phyloP scores from a whole-genome alignment of 92 coral and sea anemone species.

The Virgularia gustaviana region DNA sequence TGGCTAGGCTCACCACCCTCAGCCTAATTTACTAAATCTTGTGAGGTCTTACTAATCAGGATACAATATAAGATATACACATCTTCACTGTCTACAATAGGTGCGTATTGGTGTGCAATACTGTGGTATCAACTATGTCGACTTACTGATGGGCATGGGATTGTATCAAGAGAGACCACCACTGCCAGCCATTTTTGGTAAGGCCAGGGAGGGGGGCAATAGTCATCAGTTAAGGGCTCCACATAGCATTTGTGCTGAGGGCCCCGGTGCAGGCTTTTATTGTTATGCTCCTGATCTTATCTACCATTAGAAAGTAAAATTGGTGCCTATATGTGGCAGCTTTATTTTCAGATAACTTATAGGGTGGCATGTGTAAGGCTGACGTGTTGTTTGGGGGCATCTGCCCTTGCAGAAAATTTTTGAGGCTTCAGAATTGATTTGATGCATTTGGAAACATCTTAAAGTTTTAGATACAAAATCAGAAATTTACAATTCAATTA shows the following conservation, averaged over 20 bases:
- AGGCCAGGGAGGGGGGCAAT: not conserved
- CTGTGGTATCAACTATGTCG: constrained; percentile 91
- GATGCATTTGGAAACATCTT: not conserved
- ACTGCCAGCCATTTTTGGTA: constrained; percentile 81
- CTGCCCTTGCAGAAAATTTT: too few relatives aligned
- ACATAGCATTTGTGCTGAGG: not conserved
- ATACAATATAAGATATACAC: not conserved
- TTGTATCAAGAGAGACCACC: constrained; percentile 85
- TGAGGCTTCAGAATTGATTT: too few relatives aligned
- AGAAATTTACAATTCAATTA: too few relatives aligned
- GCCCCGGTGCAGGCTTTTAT: not conserved
- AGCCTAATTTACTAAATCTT: too few relatives aligned
- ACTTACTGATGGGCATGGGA: constrained; percentile 83
- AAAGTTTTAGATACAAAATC: too few relatives aligned
- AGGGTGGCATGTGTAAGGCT: too few relatives aligned
- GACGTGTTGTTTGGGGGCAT: too few relatives aligned
- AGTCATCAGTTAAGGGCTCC: not conserved
- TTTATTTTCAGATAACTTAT: too few relatives aligned
- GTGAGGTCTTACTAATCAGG: too few relatives aligned
- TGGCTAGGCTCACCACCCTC: too few relatives aligned
- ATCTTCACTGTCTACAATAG: constrained; percentile 21
- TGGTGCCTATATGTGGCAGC: not conserved
- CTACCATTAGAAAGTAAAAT: too few relatives aligned
- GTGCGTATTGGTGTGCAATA: constrained; percentile 83
- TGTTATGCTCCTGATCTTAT: not conserved